Conservation (phyloP, 1,140 invertebrate genomes). For the Drosophila obscura region DNA sequence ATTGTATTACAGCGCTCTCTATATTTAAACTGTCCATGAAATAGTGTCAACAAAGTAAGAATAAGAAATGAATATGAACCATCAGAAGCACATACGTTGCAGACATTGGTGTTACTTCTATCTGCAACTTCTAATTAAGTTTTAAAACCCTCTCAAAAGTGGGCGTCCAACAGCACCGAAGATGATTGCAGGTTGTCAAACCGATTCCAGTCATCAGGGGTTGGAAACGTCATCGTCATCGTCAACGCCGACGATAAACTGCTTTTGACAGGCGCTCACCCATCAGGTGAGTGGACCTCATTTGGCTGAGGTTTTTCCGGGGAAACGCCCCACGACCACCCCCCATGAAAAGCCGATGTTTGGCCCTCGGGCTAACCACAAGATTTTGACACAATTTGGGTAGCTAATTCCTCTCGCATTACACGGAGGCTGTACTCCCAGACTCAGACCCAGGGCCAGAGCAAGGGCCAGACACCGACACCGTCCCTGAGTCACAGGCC, state of each 20-base stretch:
- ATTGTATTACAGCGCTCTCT: no score
- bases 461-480: not conserved
- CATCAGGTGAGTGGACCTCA: constrained; percentile 58
- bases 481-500: not conserved
- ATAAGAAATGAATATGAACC: no score
- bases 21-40: no score
- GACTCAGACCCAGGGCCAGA: not conserved
- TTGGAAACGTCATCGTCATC: constrained; percentile 12
- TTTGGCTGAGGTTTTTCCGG: constrained; percentile 55
- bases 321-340: constrained; percentile 39
- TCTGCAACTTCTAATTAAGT: constrained; percentile 1
- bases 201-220: constrained; percentile 34
- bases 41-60: no score
- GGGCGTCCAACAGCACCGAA: constrained; percentile 41
- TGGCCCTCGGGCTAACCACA: constrained; percentile 43
- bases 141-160: not conserved
- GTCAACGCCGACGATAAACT: constrained; percentile 20
- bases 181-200: constrained; percentile 63
- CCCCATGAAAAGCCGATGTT: constrained; percentile 26
- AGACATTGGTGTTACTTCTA: not conserved
- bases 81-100: no score
- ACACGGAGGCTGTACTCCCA: constrained; percentile 23
- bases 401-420: constrained; percentile 60
- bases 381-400: constrained; percentile 66
- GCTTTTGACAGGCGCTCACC: constrained; percentile 58